A percentile compares a stretch with the other conserved stretches of the same genome.
Conservation (phyloP, 2,113 vertebrate species). For the Aspiorhynchus laticeps region DNA sequence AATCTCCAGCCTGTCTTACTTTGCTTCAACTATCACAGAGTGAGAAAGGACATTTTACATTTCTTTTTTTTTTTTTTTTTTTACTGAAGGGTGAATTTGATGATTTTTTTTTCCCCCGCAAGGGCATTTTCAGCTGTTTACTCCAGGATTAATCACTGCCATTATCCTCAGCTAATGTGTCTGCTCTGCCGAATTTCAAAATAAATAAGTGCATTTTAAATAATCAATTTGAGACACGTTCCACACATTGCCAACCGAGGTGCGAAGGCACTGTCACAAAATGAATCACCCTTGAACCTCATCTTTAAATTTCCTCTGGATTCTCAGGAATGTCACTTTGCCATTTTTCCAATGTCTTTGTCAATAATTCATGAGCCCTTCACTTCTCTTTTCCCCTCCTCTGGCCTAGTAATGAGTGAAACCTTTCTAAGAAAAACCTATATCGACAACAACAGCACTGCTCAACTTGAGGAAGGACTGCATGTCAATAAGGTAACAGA, state of each 20-base stretch:
- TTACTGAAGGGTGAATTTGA: constrained; percentile 25
- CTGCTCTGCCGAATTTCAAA: constrained; percentile 43
- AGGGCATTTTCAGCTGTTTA: constrained; percentile 44
- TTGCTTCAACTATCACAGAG: constrained; percentile 5
- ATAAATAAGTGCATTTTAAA: constrained; percentile 35
- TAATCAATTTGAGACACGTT: constrained; percentile 43
- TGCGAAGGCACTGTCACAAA: constrained; percentile 17
- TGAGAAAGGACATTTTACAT: constrained; percentile 38
- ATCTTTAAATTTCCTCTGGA: constrained; percentile 12
- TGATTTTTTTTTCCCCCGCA: constrained; percentile 32
- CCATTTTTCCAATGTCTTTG: constrained; percentile 12
- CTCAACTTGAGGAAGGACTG: constrained; percentile 30
- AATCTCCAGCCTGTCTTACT: constrained; percentile 20
- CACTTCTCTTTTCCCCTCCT: not conserved
- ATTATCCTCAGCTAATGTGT: constrained; percentile 46
- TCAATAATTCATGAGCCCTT: constrained; percentile 15
- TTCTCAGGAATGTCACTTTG: constrained; percentile 4
- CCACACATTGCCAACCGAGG: constrained; percentile 33
- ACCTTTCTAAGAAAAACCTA: constrained; percentile 22
- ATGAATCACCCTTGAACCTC: constrained; percentile 37
- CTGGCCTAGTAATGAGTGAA: not conserved
- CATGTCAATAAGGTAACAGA: constrained; percentile 50
- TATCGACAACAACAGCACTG: constrained; percentile 17
- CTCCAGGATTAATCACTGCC: constrained; percentile 39
- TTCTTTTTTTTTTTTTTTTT: not conserved